A percentile compares a stretch with the other conserved stretches of the same genome.
Conservation (phyloP, 1,140 invertebrate species). For the Epicauta chinensis region DNA sequence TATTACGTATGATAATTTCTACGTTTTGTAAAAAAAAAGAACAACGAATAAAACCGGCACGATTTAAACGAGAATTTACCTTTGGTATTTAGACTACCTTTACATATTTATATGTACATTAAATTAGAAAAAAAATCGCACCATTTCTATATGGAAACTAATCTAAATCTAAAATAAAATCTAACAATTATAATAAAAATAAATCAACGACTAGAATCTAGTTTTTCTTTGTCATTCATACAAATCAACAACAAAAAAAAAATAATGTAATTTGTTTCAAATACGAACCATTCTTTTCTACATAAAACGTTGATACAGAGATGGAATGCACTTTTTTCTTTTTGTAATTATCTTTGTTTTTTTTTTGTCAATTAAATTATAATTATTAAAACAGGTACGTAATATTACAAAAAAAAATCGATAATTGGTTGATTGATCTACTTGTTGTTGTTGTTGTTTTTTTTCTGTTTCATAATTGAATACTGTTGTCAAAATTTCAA, state of each 20-base stretch:
- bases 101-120: constrained; percentile 10
- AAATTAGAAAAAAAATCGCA: not conserved
- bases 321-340: constrained; percentile 7
- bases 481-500: no score
- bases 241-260: no score
- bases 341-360: no score
- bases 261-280: no score
- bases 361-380: not conserved
- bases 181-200: constrained; percentile 10
- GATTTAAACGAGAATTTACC: not conserved
- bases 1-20: no score
- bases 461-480: no score
- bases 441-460: no score
- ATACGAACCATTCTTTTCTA: no score
- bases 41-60: no score
- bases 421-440: constrained; percentile 10
- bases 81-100: constrained; percentile 14
- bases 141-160: no score
- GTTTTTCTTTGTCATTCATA: constrained; percentile 9
- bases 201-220: constrained; percentile 16
- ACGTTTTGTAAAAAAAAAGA: no score
- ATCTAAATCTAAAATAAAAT: constrained; percentile 6
- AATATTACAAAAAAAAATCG: constrained; percentile 6
- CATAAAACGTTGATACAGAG: not conserved
- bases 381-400: constrained; percentile 12